These are phyloP conservation scores for Harmothoe impar DNA, from an alignment of 2,888 invertebrate genomes.

Conservation along the genomic window DNA sequence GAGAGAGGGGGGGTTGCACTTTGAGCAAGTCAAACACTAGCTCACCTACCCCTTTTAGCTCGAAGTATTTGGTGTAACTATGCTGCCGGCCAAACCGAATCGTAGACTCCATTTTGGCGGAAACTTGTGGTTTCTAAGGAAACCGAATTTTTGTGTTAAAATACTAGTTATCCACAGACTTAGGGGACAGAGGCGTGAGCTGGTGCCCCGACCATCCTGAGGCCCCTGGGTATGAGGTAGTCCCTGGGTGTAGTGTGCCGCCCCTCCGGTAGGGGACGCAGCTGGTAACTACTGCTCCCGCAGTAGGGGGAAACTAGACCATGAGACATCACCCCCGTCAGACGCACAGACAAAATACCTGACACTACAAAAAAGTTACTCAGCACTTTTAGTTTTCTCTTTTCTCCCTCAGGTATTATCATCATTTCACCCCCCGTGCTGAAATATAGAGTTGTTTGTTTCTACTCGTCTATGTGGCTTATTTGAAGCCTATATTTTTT, in stretches of 20 bases:
- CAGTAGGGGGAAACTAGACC: neutral
- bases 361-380: neutral
- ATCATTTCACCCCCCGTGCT: neutral
- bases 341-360: neutral
- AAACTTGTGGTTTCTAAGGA: neutral
- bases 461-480: no score
- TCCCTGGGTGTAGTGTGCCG: neutral
- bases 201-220: no score
- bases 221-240: neutral
- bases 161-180: neutral
- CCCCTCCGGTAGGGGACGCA: neutral
- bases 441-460: neutral
- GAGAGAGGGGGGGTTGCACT: neutral
- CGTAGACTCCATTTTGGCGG: constrained; percentile 57
- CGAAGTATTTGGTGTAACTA: constrained; percentile 60
- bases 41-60: constrained; percentile 60
- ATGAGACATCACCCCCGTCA: constrained; percentile 21
- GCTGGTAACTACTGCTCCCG: neutral
- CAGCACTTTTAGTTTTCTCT: no score
- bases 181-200: no score
- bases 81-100: constrained; percentile 62
- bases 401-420: neutral
- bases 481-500: no score
- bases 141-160: neutral
- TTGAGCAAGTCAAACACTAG: neutral